These are phyloP conservation scores for Corythaixoides concolor DNA, from an alignment of 2,113 vertebrate species.

Conservation along the genomic window DNA sequence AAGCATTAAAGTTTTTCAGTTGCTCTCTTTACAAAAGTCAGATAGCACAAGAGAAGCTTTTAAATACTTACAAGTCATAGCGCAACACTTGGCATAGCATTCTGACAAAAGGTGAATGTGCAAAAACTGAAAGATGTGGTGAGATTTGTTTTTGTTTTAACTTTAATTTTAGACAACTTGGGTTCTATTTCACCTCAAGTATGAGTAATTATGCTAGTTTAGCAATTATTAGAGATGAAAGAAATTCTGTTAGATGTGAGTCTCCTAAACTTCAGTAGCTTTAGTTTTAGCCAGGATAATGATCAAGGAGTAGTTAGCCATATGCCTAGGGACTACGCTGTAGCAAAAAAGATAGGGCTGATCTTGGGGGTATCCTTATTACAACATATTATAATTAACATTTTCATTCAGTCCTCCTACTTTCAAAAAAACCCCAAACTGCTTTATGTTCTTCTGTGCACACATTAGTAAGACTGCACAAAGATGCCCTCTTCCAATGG, in stretches of 20 bases:
- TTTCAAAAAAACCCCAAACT: not conserved
- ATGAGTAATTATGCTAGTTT: conserved; percentile 80
- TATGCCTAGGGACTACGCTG: conserved; percentile 68
- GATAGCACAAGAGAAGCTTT: conserved; percentile 60
- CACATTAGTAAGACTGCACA: not conserved
- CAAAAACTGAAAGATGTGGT: conserved; percentile 42
- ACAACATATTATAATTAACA: conserved; percentile 35
- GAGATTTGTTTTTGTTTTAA: conserved; percentile 57
- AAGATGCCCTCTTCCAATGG: not conserved
- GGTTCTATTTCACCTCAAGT: conserved; percentile 70
- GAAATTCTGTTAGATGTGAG: conserved; percentile 71
- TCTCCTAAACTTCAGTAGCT: conserved; percentile 76
- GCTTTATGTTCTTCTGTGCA: not conserved
- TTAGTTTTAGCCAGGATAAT: conserved; percentile 71
- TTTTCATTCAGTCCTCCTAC: conserved; percentile 45
- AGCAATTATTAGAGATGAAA: conserved; percentile 83
- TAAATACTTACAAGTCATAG: conserved; percentile 64
- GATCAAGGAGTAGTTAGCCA: conserved; percentile 72
- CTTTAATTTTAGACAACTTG: conserved; percentile 71
- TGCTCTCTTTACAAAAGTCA: conserved; percentile 62
- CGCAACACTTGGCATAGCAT: conserved; percentile 49
- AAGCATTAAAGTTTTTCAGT: conserved; percentile 68
- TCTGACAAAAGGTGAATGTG: conserved; percentile 66
- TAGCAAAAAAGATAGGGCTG: conserved; percentile 54
- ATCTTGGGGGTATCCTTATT: conserved; percentile 66